These are phyloP conservation scores for Prionace glauca DNA, from an alignment of 2,797 vertebrate genomes.

Conservation along the genomic window DNA sequence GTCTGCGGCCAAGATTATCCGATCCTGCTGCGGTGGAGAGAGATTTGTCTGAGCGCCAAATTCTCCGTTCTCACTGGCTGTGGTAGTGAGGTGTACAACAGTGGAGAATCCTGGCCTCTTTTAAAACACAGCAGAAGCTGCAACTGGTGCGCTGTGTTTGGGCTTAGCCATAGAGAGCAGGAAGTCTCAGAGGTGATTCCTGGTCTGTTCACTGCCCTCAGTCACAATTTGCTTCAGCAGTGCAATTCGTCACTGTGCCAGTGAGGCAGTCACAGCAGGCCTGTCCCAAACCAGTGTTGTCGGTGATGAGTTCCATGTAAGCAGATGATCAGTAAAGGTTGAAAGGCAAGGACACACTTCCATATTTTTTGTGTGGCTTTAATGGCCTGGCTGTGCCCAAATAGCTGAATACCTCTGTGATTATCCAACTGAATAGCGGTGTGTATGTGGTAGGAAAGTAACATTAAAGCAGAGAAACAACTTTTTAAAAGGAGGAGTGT, in stretches of 20 bases:
- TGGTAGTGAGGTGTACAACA: no score
- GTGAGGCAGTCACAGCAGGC: background rate
- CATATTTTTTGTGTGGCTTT: background rate
- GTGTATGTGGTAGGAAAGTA: background rate
- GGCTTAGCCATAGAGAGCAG: background rate
- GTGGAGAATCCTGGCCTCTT: no score
- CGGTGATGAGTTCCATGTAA: background rate
- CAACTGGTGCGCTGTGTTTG: background rate
- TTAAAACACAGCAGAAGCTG: background rate
- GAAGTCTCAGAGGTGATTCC: background rate
- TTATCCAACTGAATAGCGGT: background rate
- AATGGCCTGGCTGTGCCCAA: background rate
- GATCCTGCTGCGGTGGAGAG: no score
- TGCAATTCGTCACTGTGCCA: background rate
- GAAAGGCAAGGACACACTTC: background rate
- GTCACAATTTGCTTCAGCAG: background rate
- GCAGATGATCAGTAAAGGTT: background rate
- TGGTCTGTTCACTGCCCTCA: background rate
- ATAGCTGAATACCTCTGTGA: background rate
- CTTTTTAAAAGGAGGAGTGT: background rate
- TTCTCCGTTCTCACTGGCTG: no score
- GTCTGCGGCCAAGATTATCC: no score
- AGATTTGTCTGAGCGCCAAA: no score
- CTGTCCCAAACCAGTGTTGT: background rate
- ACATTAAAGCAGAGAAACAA: conserved; percentile 1